phyloP scores from a whole-genome alignment of 2,888 invertebrate genomes.

The Acanthosepion lycidas region DNA sequence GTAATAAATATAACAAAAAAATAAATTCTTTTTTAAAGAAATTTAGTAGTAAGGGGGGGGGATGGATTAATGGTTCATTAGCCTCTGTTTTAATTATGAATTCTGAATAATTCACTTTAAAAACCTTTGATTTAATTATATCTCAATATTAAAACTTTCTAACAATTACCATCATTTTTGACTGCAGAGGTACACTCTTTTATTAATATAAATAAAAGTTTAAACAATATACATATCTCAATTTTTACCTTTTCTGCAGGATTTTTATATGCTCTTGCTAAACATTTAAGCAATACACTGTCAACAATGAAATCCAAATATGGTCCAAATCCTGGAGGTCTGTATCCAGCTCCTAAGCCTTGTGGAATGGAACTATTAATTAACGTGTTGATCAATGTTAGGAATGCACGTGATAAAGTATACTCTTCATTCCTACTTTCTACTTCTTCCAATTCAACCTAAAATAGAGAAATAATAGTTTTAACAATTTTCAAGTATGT shows the following conservation, averaged over 20 bases:
- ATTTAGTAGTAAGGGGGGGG: no score
- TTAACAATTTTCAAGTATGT: neutral
- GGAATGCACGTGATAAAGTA: conserved; percentile 87
- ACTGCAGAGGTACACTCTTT: no score
- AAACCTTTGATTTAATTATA: no score
- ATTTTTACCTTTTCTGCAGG: conserved; percentile 81
- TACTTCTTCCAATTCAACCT: conserved; percentile 93
- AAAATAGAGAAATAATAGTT: conserved; percentile 71
- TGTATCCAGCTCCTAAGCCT: conserved; percentile 84
- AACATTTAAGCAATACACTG: conserved; percentile 86
- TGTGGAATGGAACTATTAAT: conserved; percentile 76
- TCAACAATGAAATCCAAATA: conserved; percentile 88
- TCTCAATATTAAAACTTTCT: no score
- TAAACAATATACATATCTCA: no score
- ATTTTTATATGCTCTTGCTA: conserved; percentile 86
- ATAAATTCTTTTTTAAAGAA: no score
- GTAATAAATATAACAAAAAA: no score
- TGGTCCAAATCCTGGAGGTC: conserved; percentile 90
- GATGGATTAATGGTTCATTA: no score
- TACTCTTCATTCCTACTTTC: conserved; percentile 93
- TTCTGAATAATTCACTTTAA: no score
- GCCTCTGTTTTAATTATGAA: no score
- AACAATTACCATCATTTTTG: no score
- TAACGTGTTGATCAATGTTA: conserved; percentile 84
- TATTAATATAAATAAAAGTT: no score